phyloP scores from a whole-genome alignment of 2,113 vertebrate species.

The Protobothrops flavoviridis region DNA sequence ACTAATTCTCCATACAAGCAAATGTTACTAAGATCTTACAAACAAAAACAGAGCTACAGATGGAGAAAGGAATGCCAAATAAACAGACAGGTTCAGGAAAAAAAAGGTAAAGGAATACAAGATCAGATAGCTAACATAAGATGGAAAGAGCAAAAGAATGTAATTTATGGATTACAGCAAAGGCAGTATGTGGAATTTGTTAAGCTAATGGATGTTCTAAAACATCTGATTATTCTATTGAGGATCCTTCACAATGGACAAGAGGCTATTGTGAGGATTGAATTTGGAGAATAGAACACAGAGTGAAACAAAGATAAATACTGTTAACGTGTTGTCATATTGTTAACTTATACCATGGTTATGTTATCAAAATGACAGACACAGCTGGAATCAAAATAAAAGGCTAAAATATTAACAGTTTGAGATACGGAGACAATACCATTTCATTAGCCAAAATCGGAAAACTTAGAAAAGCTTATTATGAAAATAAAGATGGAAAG shows the following conservation, averaged over 20 bases:
- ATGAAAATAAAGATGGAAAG: not conserved
- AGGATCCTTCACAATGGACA: not conserved
- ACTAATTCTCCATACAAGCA: not conserved
- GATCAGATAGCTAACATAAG: not conserved
- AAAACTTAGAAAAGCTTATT: not conserved
- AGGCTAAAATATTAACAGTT: not conserved
- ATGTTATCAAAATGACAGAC: not conserved
- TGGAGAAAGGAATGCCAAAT: not conserved
- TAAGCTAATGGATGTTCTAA: not conserved
- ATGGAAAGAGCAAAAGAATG: not conserved
- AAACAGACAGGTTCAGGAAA: not conserved
- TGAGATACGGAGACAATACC: not conserved
- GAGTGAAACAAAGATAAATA: not conserved
- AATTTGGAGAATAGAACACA: not conserved
- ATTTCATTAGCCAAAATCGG: not conserved
- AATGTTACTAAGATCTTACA: not conserved
- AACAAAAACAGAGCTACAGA: not conserved
- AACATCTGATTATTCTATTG: not conserved
- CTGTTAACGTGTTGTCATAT: not conserved
- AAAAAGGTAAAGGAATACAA: not conserved
- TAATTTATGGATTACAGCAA: not conserved
- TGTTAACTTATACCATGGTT: not conserved
- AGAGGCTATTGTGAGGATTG: not conserved
- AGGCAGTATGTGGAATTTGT: not conserved
- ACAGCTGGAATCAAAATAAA: not conserved